These are phyloP conservation scores for Camponotus pennsylvanicus DNA, from an alignment of 1,140 invertebrate species.

Conservation along the genomic window DNA sequence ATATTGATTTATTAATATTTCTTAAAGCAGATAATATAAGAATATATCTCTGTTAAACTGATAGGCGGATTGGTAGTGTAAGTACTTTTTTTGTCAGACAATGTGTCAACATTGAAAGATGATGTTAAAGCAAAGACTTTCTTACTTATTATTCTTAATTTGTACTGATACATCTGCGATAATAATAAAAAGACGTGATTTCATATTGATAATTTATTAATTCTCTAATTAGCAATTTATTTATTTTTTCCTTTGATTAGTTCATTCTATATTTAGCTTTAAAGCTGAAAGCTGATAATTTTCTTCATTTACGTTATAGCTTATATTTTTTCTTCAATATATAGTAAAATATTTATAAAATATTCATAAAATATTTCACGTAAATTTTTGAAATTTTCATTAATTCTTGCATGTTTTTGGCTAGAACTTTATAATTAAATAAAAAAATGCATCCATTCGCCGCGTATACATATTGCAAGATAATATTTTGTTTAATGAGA, in stretches of 20 bases:
- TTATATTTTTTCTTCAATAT: too few relatives aligned
- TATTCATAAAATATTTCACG: too few relatives aligned
- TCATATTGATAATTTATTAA: too few relatives aligned
- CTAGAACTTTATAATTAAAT: neutral
- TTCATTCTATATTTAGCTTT: too few relatives aligned
- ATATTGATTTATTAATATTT: neutral
- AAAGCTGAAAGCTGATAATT: too few relatives aligned
- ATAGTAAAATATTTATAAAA: too few relatives aligned
- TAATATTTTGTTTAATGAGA: constrained; percentile 14
- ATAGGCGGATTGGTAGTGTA: neutral
- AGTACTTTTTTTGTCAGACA: constrained; percentile 5
- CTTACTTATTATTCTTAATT: neutral
- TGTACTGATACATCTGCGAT: too few relatives aligned
- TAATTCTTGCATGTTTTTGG: neutral
- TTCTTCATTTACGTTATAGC: too few relatives aligned
- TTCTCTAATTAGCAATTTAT: too few relatives aligned
- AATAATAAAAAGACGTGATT: too few relatives aligned
- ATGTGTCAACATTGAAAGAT: neutral
- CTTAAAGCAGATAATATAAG: neutral
- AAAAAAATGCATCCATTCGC: neutral
- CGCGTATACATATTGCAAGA: neutral
- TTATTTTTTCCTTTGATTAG: too few relatives aligned
- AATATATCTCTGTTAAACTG: neutral
- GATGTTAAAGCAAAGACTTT: neutral
- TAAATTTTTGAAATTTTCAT: too few relatives aligned